These are phyloP conservation scores for Leptonema lineaticorne DNA, from an alignment of 1,140 invertebrate species.

Conservation along the genomic window DNA sequence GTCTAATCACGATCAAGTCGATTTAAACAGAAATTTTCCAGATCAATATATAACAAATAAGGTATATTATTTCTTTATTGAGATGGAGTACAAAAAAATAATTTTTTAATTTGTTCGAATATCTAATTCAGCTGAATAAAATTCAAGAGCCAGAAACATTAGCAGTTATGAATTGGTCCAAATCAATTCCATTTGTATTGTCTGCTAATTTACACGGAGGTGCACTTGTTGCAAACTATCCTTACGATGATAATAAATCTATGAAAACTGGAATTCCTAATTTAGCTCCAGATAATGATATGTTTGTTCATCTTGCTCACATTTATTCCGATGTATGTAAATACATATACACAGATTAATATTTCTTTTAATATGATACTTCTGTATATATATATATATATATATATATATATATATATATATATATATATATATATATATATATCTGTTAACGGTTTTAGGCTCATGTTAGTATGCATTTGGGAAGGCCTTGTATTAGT, in stretches of 20 bases:
- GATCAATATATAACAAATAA: slow-evolving; percentile 76
- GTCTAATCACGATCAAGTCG: slow-evolving; percentile 78
- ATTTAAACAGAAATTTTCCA: slow-evolving; percentile 97
- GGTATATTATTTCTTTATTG: slow-evolving; percentile 50
- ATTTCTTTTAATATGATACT: too few relatives aligned
- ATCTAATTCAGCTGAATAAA: slow-evolving; percentile 59
- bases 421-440: too few relatives aligned
- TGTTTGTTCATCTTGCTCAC: slow-evolving; percentile 81
- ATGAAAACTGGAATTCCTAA: slow-evolving; percentile 52
- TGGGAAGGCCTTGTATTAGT: slow-evolving; percentile 71
- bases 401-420: too few relatives aligned
- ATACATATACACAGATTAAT: too few relatives aligned
- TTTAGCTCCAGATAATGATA: slow-evolving; percentile 76
- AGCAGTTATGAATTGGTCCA: slow-evolving; percentile 91
- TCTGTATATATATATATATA: too few relatives aligned
- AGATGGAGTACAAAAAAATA: too few relatives aligned
- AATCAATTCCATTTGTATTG: slow-evolving; percentile 85
- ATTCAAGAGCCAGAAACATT: slow-evolving; percentile 79
- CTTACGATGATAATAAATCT: slow-evolving; percentile 74
- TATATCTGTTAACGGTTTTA: slow-evolving; percentile 44
- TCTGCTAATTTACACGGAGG: slow-evolving; percentile 97
- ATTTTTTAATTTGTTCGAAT: not conserved
- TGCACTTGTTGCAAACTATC: slow-evolving; percentile 91
- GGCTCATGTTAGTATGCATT: slow-evolving; percentile 81
- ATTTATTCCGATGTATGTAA: slow-evolving; percentile 75